Evolutionary conservation across 2,113 vertebrate genomes (phyloP).

Genomic region (Sardina pilchardus): DNA sequence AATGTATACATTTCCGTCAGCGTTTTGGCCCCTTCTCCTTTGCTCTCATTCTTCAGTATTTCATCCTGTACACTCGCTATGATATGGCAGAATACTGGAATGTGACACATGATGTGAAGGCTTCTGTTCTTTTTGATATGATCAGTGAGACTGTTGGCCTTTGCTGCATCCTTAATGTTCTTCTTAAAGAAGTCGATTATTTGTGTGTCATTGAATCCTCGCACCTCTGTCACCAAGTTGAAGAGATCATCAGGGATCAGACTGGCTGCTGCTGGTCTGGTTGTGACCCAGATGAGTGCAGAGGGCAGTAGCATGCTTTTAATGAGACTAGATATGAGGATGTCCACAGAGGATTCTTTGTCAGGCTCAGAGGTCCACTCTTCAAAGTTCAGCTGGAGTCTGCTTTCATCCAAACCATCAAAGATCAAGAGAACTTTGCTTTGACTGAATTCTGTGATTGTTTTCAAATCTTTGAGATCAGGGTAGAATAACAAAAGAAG

Average conservation of each 20-base stretch:
- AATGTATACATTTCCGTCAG: background rate
- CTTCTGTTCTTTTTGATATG: background rate
- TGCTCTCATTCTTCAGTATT: background rate
- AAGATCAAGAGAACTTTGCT: background rate
- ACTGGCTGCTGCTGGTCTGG: background rate
- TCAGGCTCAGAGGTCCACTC: background rate
- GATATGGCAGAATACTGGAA: background rate
- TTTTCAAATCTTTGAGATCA: background rate
- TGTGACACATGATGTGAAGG: background rate
- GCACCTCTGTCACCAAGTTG: slow-evolving; percentile 6
- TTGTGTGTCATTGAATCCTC: background rate
- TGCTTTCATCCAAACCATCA: slow-evolving; percentile 7
- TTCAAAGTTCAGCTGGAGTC: background rate
- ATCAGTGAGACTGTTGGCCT: background rate
- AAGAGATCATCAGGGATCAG: background rate
- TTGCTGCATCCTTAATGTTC: background rate
- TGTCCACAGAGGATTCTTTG: background rate
- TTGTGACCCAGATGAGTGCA: background rate
- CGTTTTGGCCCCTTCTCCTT: background rate
- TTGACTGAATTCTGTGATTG: background rate
- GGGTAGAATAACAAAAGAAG: background rate
- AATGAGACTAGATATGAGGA: background rate
- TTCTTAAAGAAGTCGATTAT: background rate
- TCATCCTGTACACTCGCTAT: background rate
- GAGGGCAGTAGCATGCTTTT: background rate